Evolutionary conservation across 1,140 invertebrate genomes (phyloP), one percentile per base, ranked within the genome.

Genomic region (Melipona quadrifasciata): DNA sequence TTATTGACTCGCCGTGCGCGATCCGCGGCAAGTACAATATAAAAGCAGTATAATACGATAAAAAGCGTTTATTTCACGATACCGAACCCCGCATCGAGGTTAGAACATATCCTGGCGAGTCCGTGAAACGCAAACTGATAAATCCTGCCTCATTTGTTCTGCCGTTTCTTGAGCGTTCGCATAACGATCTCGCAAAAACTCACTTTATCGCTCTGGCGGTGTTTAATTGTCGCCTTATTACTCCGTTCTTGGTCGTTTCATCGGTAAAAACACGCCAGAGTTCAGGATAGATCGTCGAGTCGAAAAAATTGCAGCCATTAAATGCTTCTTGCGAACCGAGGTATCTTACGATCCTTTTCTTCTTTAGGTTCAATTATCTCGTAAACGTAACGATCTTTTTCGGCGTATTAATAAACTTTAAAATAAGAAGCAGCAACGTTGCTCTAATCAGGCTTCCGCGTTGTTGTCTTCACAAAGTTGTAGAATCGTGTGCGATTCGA

Each of bases 151-250:
- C 27, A 39, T 34, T 67, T 67, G 61, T 53, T 65, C 61, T 24
- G 27, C 27, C 31, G 51, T 70, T 53, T 5, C 31, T 79, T 34
- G 47, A 39, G 16, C 77, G 77, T 79, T 55, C 61, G 24, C 5
- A 27, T 47, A 79, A 79, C 21, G 11, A 2, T 10, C 27, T 79
- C 31, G 51, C 57, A 79, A 70, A 79, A 79, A 53, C 2, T 0
- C 2, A 8, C 10, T 14, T 73, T 81, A 73, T 73, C 68, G 34
- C 12, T 47, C 0, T 5, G 19, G 1, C 39, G 16, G 14, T n/a
- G 10, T 61, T 47, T 73, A 81, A 81, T 73, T 71, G 67, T 64
- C 51, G 57, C 2, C 34, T 64, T 73, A 61, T 34, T 71, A 39
- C 27, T 51, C 1, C 11, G 55, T 47, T 57, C 39, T n/a, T 21